Percentiles rank a stretch among this genome's conserved stretches.
phyloP scores from a whole-genome alignment of 1,140 invertebrate species.

The Drosophila ironensis region DNA sequence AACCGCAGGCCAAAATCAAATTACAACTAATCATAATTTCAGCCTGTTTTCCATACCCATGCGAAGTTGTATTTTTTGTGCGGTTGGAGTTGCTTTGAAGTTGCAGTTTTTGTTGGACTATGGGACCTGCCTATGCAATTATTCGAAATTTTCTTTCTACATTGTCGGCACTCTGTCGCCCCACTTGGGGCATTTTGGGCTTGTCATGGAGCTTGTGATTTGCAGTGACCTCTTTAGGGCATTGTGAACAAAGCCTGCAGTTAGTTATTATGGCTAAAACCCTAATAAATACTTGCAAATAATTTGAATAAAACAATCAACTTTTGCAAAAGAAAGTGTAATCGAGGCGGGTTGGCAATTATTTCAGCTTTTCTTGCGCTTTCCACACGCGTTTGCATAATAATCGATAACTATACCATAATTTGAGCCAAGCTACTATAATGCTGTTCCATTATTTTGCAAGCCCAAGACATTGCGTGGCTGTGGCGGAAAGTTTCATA shows the following conservation, averaged over 20 bases:
- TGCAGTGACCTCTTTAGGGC: no score
- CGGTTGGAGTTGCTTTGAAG: conserved; percentile 42
- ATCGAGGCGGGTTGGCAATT: not conserved
- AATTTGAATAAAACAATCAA: not conserved
- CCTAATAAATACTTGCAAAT: conserved; percentile 23
- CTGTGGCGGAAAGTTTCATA: conserved; percentile 29
- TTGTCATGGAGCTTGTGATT: conserved; percentile 34
- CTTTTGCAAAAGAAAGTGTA: conserved; percentile 2
- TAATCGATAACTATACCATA: conserved; percentile 30
- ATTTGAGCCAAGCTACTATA: conserved; percentile 9
- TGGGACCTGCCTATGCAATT: conserved; percentile 43
- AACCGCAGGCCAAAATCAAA: conserved; percentile 50
- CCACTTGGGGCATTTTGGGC: conserved; percentile 28
- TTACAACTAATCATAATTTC: conserved; percentile 67
- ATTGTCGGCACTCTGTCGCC: conserved; percentile 4
- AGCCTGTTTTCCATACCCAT: conserved; percentile 24
- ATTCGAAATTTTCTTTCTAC: conserved; percentile 35
- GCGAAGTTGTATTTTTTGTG: not conserved
- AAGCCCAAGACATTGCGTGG: conserved; percentile 10
- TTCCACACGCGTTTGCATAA: conserved; percentile 12
- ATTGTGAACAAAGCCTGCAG: not conserved
- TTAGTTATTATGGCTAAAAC: conserved; percentile 1
- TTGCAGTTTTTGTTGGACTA: conserved; percentile 29
- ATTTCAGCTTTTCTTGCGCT: conserved; percentile 5
- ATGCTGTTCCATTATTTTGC: conserved; percentile 13